Percentiles rank a stretch among this genome's conserved stretches.
These are phyloP conservation scores for Ephestia elutella DNA, from an alignment of 1,140 invertebrate species.

Conservation along the genomic window DNA sequence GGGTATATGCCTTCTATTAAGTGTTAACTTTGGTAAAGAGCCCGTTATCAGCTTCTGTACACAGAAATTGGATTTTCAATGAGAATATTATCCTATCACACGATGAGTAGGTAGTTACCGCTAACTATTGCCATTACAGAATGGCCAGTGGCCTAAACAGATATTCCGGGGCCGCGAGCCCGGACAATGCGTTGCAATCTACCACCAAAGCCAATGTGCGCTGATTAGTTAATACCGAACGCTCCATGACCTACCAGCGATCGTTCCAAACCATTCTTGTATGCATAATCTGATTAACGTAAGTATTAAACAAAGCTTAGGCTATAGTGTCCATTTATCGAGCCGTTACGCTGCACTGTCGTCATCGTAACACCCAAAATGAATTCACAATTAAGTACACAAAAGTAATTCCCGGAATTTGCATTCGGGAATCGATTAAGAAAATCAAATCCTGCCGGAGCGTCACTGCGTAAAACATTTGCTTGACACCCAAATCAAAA, in stretches of 20 bases:
- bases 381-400: conserved; percentile 7
- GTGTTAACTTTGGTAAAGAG: no score
- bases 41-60: neutral
- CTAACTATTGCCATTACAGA: conserved; percentile 61
- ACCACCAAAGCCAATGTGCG: conserved; percentile 63
- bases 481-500: conserved; percentile 74
- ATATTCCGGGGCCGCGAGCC: conserved; percentile 67
- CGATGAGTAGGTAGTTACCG: conserved; percentile 37
- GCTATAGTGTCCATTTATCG: conserved; percentile 52
- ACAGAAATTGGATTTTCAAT: neutral
- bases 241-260: conserved; percentile 60
- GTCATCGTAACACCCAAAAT: conserved; percentile 20
- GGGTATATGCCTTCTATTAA: no score
- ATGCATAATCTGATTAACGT: conserved; percentile 72
- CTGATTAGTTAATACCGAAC: conserved; percentile 71
- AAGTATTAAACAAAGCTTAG: conserved; percentile 67
- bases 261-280: conserved; percentile 64
- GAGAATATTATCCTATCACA: neutral
- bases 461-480: conserved; percentile 71
- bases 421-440: conserved; percentile 67
- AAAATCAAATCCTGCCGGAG: conserved; percentile 67
- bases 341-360: conserved; percentile 22
- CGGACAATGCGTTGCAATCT: conserved; percentile 68
- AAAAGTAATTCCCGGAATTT: conserved; percentile 24
- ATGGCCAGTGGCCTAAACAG: conserved; percentile 67